A percentile compares a stretch with the other conserved stretches of the same genome.
Evolutionary conservation across 1,140 invertebrate genomes (phyloP).

Genomic region (Octopus sinensis): DNA sequence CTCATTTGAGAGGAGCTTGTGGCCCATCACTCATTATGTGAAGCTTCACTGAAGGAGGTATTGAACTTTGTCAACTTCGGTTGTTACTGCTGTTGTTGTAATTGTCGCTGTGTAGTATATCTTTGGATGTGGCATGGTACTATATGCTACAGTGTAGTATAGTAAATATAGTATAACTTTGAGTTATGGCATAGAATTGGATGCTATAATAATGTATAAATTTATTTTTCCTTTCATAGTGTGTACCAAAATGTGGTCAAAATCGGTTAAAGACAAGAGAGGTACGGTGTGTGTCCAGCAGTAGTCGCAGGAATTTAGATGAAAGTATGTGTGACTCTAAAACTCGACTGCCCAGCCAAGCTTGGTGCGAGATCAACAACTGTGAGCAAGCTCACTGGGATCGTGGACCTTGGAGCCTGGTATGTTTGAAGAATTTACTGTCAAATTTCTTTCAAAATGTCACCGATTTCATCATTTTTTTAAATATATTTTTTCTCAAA

Average conservation of each 20-base stretch:
- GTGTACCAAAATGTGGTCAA: constrained; percentile 75
- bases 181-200: no score
- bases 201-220: no score
- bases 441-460: neutral
- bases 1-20: no score
- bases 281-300: constrained; percentile 63
- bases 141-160: no score
- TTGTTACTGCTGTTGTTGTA: no score
- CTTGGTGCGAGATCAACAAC: constrained; percentile 61
- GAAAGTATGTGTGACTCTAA: constrained; percentile 56
- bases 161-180: no score
- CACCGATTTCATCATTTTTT: neutral
- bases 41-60: no score
- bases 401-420: constrained; percentile 63
- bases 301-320: constrained; percentile 33
- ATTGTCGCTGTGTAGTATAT: no score
- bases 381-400: constrained; percentile 66
- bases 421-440: constrained; percentile 39
- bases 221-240: constrained; percentile 61
- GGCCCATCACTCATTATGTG: no score
- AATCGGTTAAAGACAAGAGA: constrained; percentile 67
- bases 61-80: no score
- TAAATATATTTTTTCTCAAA: no score
- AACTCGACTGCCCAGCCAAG: constrained; percentile 58
- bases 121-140: no score